Base-by-base conservation (phyloP, 2,113 vertebrate genomes). In the Eleginops maclovinus region DNA sequence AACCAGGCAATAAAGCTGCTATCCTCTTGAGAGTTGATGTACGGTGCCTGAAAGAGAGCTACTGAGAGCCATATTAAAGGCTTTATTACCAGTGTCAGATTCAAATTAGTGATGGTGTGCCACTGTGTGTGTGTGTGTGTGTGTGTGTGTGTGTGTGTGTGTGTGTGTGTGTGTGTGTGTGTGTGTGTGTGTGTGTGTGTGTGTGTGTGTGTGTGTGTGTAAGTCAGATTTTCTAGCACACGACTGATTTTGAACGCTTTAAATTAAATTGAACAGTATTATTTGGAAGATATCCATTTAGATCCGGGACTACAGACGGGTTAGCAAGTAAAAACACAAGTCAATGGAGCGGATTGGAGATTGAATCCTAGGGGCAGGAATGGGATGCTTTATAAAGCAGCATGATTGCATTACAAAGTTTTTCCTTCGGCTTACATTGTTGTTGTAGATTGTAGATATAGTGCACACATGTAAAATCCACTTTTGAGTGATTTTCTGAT, bases 1-100 rank as follows among this genome's bases (percentile, higher is more conserved):
- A 85, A 84, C 36, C 10, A 81, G 68, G 74, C 79, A 86, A 87
- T 87, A 87, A 91, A 88, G 78, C 77, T 85, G 73, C 75, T 77
- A 68, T 59, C 81, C 86, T 86, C 81, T 83, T 65, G 86, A 88
- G 89, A 85, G 61, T 83, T 83, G 87, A 85, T 88, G 82, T 68
- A 75, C 63, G 59, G 73, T 77, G 77, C 70, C 77, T 71, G 68
- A 77, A 82, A 85, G 75, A 70, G 71, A 67, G 62, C 71, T 78
- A 72, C 79, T 62, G 77, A 85, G 79, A 87, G 79, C 63, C 40
- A 71, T 86, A 85, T 90, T 87, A 85, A 89, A 84, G 79, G 67
- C 84, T 91, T 92, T 86, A 92, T 89, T 90, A 87, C 79, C 36
- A 41, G 71, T 86, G 83, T 86, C 74, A 83, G 81, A 87, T 83